Percentiles rank a stretch among this genome's conserved stretches.
phyloP scores from a whole-genome alignment of 35 echinoderm and acorn worm genomes.

The Lytechinus variegatus region DNA sequence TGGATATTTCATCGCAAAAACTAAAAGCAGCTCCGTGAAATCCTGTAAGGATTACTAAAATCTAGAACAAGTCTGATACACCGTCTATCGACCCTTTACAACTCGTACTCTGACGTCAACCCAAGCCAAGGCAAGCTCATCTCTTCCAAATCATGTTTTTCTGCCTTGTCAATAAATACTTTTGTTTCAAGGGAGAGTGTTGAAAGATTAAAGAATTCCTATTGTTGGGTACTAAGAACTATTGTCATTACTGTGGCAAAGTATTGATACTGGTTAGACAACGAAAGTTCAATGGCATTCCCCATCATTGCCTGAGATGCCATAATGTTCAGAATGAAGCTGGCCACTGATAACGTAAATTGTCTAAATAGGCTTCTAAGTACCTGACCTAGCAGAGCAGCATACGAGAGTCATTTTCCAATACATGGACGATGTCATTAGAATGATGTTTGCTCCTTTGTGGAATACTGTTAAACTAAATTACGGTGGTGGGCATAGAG shows the following conservation, averaged over 20 bases:
- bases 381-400: no score
- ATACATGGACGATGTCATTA: no score
- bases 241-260: neutral
- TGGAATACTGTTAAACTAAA: no score
- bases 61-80: neutral
- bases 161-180: neutral
- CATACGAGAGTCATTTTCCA: no score
- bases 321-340: neutral
- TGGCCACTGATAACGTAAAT: neutral
- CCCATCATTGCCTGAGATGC: neutral
- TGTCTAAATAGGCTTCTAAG: neutral
- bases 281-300: neutral
- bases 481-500: no score
- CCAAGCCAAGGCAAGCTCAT: neutral
- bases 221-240: neutral
- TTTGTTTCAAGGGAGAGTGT: neutral
- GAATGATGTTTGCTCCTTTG: no score
- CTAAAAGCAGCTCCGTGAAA: neutral
- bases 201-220: neutral
- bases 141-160: neutral
- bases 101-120: neutral
- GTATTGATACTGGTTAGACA: neutral
- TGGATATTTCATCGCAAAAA: neutral
- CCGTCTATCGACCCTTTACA: neutral
- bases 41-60: neutral